Conservation (phyloP, 1,140 invertebrate species). For the Zaprionus tsacasi region DNA sequence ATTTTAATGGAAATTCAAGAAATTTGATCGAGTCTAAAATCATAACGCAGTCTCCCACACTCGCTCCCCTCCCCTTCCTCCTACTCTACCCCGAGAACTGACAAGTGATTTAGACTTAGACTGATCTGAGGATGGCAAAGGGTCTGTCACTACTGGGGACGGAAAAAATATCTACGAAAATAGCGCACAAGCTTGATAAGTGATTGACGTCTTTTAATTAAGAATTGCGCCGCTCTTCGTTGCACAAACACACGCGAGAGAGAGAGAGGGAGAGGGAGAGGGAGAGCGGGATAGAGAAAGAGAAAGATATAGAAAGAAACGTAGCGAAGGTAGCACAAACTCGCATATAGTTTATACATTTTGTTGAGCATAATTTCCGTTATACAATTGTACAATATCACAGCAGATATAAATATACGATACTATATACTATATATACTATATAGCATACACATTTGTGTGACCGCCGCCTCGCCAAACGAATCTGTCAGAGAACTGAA, state of each 20-base stretch:
- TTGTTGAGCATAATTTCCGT: constrained; percentile 65
- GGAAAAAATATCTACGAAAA: constrained; percentile 67
- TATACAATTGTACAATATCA: constrained; percentile 75
- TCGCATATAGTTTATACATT: constrained; percentile 36
- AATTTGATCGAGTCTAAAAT: constrained; percentile 79
- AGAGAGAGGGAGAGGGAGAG: neutral
- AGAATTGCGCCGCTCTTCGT: constrained; percentile 79
- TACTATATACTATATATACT: constrained; percentile 35
- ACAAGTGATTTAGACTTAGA: constrained; percentile 51
- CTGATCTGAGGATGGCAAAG: constrained; percentile 46
- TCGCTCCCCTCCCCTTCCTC: too few species aligned
- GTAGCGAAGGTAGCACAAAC: neutral
- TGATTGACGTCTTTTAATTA: constrained; percentile 83
- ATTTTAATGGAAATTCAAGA: constrained; percentile 76
- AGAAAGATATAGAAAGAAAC: neutral
- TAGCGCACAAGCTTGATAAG: constrained; percentile 73
- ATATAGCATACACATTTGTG: constrained; percentile 16
- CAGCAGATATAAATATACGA: constrained; percentile 56
- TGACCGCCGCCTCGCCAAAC: constrained; percentile 53
- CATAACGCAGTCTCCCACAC: constrained; percentile 56
- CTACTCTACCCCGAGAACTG: neutral
- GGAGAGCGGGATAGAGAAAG: neutral
- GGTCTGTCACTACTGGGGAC: constrained; percentile 48
- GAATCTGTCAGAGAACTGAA: constrained; percentile 76
- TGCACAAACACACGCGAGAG: constrained; percentile 65